Conservation (phyloP, 2,113 vertebrate species). For the Caranx ignobilis region DNA sequence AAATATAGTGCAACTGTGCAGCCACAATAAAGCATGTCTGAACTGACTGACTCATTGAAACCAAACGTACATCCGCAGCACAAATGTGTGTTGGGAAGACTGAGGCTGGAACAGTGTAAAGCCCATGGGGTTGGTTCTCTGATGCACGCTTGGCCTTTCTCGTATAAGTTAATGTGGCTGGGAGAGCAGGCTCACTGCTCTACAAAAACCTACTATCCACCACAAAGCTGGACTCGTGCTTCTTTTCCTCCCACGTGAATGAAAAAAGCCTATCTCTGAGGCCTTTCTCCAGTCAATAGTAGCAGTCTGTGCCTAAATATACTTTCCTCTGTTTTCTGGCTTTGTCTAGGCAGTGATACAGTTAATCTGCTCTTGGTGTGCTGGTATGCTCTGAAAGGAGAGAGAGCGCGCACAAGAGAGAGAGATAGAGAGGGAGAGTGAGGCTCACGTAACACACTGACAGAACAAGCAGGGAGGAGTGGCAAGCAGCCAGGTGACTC, state of each 20-base stretch:
- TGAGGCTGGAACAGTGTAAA: conserved; percentile 32
- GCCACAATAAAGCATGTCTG: conserved; percentile 26
- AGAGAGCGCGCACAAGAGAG: background rate
- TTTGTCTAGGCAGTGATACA: conserved; percentile 58
- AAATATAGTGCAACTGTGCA: conserved; percentile 34
- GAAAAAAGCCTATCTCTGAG: conserved; percentile 62
- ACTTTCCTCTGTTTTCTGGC: conserved; percentile 60
- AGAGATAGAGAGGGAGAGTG: conserved; percentile 26
- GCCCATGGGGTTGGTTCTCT: conserved; percentile 38
- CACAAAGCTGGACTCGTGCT: conserved; percentile 63
- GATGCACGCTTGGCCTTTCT: conserved; percentile 46
- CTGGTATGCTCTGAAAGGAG: conserved; percentile 14
- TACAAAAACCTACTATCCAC: conserved; percentile 53
- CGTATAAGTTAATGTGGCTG: conserved; percentile 24
- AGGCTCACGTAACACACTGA: conserved; percentile 19
- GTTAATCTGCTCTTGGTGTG: conserved; percentile 59
- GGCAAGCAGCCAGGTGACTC: conserved; percentile 71
- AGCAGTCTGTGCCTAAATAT: conserved; percentile 81
- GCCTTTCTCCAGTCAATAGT: conserved; percentile 74
- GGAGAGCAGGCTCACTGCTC: conserved; percentile 40
- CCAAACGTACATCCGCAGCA: background rate
- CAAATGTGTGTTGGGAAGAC: conserved; percentile 23
- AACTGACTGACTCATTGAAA: conserved; percentile 35
- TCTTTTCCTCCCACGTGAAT: conserved; percentile 76
- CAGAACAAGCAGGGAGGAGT: conserved; percentile 43